Conservation (phyloP, 2,888 invertebrate species). For the Clistopyga incitator region DNA sequence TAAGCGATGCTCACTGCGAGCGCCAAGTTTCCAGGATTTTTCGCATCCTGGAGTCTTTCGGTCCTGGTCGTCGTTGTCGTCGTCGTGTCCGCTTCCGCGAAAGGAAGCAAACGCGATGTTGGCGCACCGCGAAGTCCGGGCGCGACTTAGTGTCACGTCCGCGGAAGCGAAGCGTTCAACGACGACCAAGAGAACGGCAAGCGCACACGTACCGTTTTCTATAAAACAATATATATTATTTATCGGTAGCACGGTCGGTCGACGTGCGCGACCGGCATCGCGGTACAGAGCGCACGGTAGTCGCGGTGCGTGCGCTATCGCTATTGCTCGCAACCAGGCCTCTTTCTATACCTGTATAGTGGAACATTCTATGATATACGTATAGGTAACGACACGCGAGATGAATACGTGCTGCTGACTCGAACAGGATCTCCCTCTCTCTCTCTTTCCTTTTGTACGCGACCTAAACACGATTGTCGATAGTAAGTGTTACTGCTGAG, state of each 20-base stretch:
- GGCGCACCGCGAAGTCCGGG: slow-evolving; percentile 2
- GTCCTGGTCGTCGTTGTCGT: slow-evolving; percentile 6
- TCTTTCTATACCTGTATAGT: slow-evolving; percentile 3
- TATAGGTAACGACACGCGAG: slow-evolving; percentile 51
- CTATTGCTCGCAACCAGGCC: neutral
- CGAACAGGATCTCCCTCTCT: slow-evolving; percentile 58
- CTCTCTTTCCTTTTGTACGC: slow-evolving; percentile 44
- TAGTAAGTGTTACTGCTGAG: slow-evolving; percentile 23
- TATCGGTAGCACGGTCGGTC: slow-evolving; percentile 64
- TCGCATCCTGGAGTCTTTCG: slow-evolving; percentile 36
- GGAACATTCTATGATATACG: slow-evolving; percentile 4
- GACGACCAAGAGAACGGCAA: slow-evolving; percentile 23
- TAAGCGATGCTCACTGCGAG: slow-evolving; percentile 5
- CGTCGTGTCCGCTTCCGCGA: slow-evolving; percentile 51
- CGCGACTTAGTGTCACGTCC: slow-evolving; percentile 66
- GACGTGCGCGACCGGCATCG: slow-evolving; percentile 58
- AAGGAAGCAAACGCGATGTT: slow-evolving; percentile 43
- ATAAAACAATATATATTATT: slow-evolving; percentile 70
- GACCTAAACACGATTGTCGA: slow-evolving; percentile 52
- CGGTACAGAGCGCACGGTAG: slow-evolving; percentile 61
- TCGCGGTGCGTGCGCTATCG: slow-evolving; percentile 66
- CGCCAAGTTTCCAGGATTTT: slow-evolving; percentile 53
- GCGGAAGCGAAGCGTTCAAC: slow-evolving; percentile 63
- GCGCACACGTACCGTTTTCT: slow-evolving; percentile 60
- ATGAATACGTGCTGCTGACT: slow-evolving; percentile 60